phyloP scores from a whole-genome alignment of 2,888 invertebrate species.

The Helleia helle region DNA sequence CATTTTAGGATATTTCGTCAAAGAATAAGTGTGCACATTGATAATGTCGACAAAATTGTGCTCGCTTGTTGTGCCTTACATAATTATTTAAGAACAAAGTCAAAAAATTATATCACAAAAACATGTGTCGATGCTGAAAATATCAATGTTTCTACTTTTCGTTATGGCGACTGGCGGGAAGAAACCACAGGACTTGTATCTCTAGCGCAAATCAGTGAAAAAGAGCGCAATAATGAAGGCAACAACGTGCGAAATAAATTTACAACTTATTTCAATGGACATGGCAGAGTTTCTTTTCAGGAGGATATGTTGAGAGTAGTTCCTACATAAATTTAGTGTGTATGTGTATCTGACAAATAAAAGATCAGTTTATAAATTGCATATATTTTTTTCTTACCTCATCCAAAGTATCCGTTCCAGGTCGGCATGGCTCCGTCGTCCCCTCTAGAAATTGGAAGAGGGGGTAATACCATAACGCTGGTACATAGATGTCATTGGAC shows the following conservation, averaged over 20 bases:
- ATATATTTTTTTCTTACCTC: conserved; percentile 13
- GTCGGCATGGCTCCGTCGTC: conserved; percentile 17
- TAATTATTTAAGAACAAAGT: conserved; percentile 30
- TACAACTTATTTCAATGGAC: conserved; percentile 16
- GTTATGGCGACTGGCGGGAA: conserved; percentile 20
- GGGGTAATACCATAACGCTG: not conserved
- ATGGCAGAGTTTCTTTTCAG: conserved; percentile 16
- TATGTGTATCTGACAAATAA: not conserved
- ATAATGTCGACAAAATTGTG: conserved; percentile 15
- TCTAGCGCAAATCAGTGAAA: conserved; percentile 14
- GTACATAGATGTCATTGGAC: too few species aligned
- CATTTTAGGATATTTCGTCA: conserved; percentile 12
- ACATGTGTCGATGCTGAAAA: conserved; percentile 13
- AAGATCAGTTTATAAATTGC: not conserved
- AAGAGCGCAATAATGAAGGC: conserved; percentile 20
- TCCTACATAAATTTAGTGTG: not conserved
- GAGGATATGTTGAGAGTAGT: conserved; percentile 16
- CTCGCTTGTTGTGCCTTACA: conserved; percentile 18
- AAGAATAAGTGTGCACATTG: conserved; percentile 15
- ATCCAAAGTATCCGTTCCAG: conserved; percentile 16
- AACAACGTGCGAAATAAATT: conserved; percentile 20
- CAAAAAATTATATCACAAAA: conserved; percentile 14
- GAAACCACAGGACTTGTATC: conserved; percentile 15
- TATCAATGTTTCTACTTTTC: conserved; percentile 15
- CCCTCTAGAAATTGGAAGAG: conserved; percentile 5